Evolutionary conservation across 2,113 vertebrate genomes (phyloP), one percentile per base, ranked within the genome.

Genomic region (Zosterops lateralis): DNA sequence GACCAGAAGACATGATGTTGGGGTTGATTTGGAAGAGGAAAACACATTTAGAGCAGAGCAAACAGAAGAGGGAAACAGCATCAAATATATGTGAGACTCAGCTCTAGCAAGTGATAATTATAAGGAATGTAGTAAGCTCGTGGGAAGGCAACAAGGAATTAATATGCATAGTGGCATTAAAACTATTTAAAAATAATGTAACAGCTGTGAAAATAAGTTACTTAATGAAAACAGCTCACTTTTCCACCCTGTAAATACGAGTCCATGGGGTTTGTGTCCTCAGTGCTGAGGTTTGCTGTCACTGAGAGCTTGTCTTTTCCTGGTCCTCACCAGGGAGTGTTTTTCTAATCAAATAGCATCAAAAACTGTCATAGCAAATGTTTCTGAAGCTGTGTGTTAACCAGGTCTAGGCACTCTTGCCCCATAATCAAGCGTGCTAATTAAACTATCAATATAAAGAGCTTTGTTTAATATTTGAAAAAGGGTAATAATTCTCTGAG

Each of bases 181-280:
- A 93, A 90, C 94, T 95, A 96, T 93, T 97, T 96, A 89, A 97
- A 95, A 96, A 97, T 96, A 95, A 89, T 75, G n/a, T 93, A 97
- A 94, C 96, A 98, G 97, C 97, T 97, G 93, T 94, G 97, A 95
- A 96, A 96, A 95, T 96, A 92, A 91, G 54, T 90, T 54, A 76
- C 90, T 94, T 97, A 96, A 95, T 96, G 96, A 94, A 97, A 97
- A 94, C 87, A 84, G 89, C 94, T 97, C 96, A 81, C 79, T 97
- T 96, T 94, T 89, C 54, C 54, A 89, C 53, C 57, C 82, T 94
- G 93, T 47, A 53, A 89, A 20, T 40, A 17, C 17, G 28, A 83
- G 82, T 92, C 83, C 47, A 1, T 38, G 53, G 66, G 62, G 62
- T 68, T 72, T 84, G 61, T 78, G 12, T 72, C 76, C 4, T 7